Percentiles rank a stretch among this genome's conserved stretches.
phyloP scores from a whole-genome alignment of 2,113 vertebrate species.

The Hirundichthys speculiger region DNA sequence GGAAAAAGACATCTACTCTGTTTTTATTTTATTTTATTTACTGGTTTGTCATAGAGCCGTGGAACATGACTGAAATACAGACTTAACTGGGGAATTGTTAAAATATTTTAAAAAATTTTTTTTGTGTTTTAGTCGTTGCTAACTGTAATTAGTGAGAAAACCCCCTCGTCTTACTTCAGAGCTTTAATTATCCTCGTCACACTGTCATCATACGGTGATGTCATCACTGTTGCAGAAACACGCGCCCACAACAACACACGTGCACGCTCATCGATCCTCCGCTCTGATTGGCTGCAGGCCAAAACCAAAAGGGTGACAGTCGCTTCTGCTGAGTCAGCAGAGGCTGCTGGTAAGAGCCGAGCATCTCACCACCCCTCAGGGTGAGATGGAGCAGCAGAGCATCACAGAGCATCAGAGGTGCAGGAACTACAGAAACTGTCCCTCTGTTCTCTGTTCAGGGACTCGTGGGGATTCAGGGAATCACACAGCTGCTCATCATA shows the following conservation, averaged over 20 bases:
- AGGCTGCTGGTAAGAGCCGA: slow-evolving; percentile 59
- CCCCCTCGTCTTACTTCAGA: slow-evolving; percentile 2
- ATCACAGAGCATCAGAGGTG: slow-evolving; percentile 4
- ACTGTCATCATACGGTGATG: not conserved
- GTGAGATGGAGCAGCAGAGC: not conserved
- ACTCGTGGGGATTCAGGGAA: slow-evolving; percentile 25
- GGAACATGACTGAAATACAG: no score
- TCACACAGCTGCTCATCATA: not conserved
- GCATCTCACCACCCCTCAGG: slow-evolving; percentile 42
- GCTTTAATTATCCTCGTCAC: slow-evolving; percentile 23
- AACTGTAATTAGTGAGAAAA: slow-evolving; percentile 9
- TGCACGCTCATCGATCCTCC: slow-evolving; percentile 41
- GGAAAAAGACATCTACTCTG: no score
- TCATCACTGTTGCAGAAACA: not conserved
- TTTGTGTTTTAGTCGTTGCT: no score
- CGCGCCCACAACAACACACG: slow-evolving; percentile 21
- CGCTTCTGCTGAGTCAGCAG: slow-evolving; percentile 73
- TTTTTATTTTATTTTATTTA: no score
- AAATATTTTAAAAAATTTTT: no score
- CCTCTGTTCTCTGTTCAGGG: slow-evolving; percentile 4
- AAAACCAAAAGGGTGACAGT: slow-evolving; percentile 52
- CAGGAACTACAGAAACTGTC: slow-evolving; percentile 8
- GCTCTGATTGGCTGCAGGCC: slow-evolving; percentile 46
- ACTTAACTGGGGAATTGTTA: no score
- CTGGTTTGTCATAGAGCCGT: no score